phyloP scores from a whole-genome alignment of 2,113 vertebrate genomes.

The Chunga burmeisteri region DNA sequence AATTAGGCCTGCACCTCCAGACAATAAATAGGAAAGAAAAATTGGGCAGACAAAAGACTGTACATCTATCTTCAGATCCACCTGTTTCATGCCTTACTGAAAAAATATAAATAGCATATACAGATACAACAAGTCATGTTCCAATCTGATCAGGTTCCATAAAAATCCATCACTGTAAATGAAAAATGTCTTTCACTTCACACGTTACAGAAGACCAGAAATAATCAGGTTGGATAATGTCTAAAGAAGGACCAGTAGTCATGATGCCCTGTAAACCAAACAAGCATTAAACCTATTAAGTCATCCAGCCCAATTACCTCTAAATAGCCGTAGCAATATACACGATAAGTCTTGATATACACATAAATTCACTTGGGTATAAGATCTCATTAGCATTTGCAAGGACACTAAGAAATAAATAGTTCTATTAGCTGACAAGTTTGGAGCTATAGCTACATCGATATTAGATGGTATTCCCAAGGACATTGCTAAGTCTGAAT shows the following conservation, averaged over 20 bases:
- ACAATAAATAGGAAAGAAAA: not conserved
- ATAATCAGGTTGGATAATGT: not conserved
- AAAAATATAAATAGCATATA: not conserved
- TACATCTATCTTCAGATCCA: not conserved
- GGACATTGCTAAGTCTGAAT: not conserved
- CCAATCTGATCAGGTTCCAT: not conserved
- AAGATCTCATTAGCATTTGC: not conserved
- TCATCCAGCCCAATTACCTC: not conserved
- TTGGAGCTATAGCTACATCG: not conserved
- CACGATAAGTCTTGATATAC: not conserved
- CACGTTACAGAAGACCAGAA: not conserved
- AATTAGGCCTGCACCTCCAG: not conserved
- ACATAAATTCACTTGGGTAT: not conserved
- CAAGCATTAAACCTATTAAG: conserved; percentile 5
- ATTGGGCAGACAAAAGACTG: not conserved
- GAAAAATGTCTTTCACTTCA: not conserved
- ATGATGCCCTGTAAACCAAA: not conserved
- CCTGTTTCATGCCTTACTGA: not conserved
- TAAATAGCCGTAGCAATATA: not conserved
- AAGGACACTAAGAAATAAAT: not conserved
- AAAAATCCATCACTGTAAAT: conserved; percentile 6
- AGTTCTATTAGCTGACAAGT: not conserved
- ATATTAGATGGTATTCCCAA: not conserved
- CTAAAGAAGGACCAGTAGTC: not conserved
- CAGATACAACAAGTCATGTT: not conserved